A percentile compares a stretch with the other conserved stretches of the same genome.
phyloP scores from a whole-genome alignment of 2,113 vertebrate species.

The Dicerorhinus sumatrensis region DNA sequence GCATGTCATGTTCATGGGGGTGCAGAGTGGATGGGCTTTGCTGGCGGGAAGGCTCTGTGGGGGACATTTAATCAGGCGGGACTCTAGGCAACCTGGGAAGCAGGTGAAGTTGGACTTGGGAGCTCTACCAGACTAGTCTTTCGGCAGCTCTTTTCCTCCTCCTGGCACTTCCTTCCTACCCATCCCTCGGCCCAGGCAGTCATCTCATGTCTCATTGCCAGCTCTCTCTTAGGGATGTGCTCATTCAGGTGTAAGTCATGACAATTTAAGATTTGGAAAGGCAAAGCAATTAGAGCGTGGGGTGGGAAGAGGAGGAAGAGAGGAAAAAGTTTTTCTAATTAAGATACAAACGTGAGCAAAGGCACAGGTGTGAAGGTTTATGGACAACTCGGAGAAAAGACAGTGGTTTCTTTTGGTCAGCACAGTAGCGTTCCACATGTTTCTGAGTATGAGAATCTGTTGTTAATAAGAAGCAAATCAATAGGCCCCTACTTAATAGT shows the following conservation, averaged over 20 bases:
- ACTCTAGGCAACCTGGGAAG: neutral
- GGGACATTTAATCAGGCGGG: neutral
- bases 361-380: neutral
- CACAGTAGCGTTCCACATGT: neutral
- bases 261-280: neutral
- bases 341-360: neutral
- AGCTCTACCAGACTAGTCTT: neutral
- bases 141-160: neutral
- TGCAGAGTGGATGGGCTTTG: neutral
- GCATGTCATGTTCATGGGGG: neutral
- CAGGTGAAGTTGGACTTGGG: neutral
- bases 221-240: neutral
- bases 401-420: neutral
- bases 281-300: neutral
- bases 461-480: neutral
- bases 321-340: neutral
- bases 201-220: neutral
- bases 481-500: neutral
- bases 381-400: neutral
- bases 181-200: neutral
- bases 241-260: neutral
- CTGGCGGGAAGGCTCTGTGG: neutral
- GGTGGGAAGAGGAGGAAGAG: neutral
- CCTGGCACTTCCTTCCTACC: neutral
- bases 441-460: neutral